Evolutionary conservation across 2,888 invertebrate species (phyloP).

Genomic region (Eulithis testata): DNA sequence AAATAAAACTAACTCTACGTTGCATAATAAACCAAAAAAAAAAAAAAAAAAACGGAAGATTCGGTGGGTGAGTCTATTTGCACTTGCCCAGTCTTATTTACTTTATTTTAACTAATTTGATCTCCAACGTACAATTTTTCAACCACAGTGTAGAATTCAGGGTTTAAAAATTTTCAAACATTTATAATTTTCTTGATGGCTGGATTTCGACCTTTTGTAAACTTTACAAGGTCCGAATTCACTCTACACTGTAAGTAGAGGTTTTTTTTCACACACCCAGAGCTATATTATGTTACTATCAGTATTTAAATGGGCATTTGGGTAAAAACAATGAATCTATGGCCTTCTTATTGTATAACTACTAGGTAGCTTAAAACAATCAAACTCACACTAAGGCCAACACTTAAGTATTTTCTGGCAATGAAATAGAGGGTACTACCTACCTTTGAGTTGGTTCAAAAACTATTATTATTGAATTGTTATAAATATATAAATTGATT

Average conservation of each 20-base stretch:
- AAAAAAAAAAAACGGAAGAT: no score
- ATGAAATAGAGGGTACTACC: background rate
- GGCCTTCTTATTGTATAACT: conserved; percentile 72
- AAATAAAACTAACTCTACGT: no score
- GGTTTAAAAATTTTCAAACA: no score
- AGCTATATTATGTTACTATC: conserved; percentile 52
- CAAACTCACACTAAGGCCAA: conserved; percentile 48
- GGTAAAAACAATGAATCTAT: conserved; percentile 71
- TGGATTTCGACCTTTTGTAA: no score
- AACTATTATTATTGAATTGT: background rate
- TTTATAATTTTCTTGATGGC: no score
- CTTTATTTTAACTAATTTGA: no score
- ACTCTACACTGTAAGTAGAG: conserved; percentile 47
- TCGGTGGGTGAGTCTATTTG: no score
- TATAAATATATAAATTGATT: conserved; percentile 24
- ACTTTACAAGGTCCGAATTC: no score
- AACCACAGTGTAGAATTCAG: no score
- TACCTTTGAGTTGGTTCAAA: background rate
- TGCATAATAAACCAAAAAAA: no score
- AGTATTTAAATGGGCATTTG: conserved; percentile 49
- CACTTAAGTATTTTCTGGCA: conserved; percentile 8
- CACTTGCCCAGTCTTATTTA: no score
- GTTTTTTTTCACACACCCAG: conserved; percentile 54
- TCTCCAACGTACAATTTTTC: no score
- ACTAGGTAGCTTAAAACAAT: conserved; percentile 62